A percentile compares a stretch with the other conserved stretches of the same genome.
Conservation (phyloP, 2,888 invertebrate genomes). For the Andrena bucephala region DNA sequence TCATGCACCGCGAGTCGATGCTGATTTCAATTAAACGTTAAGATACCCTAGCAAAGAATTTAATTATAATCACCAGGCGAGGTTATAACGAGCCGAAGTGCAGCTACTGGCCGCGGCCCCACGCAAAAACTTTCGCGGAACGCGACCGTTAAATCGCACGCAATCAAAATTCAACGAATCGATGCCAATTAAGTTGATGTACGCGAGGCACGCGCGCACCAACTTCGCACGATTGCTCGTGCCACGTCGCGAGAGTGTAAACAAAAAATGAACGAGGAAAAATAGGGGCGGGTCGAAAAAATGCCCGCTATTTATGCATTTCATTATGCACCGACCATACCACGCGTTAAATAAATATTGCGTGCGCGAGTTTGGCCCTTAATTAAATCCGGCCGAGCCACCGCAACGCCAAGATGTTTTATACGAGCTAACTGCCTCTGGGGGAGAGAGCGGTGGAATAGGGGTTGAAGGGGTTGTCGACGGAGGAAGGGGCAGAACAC, state of each 20-base stretch:
- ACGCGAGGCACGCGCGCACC: conserved; percentile 18
- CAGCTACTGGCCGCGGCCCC: background rate
- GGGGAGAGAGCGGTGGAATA: conserved; percentile 1
- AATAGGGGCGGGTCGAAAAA: conserved; percentile 14
- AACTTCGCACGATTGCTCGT: conserved; percentile 1
- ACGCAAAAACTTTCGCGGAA: conserved; percentile 23
- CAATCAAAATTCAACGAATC: conserved; percentile 43
- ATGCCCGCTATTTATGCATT: conserved; percentile 42
- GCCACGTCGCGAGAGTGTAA: background rate
- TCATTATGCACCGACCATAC: conserved; percentile 45
- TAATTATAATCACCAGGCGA: conserved; percentile 18
- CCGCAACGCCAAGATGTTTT: conserved; percentile 44
- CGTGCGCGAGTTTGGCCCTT: conserved; percentile 45
- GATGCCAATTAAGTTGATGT: conserved; percentile 38
- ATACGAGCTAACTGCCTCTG: background rate
- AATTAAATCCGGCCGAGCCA: conserved; percentile 54
- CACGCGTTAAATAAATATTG: conserved; percentile 47
- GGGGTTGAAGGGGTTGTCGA: conserved; percentile 25
- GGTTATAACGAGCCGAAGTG: background rate
- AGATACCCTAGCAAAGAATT: conserved; percentile 7
- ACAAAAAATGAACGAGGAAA: background rate
- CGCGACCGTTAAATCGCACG: conserved; percentile 21
- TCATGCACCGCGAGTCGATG: too few relatives aligned
- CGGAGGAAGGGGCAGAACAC: conserved; percentile 2
- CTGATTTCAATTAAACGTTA: background rate